Evolutionary conservation across 2,888 invertebrate species (phyloP), one percentile per base, ranked within the genome.

Genomic region (Shargacucullia verbasci): DNA sequence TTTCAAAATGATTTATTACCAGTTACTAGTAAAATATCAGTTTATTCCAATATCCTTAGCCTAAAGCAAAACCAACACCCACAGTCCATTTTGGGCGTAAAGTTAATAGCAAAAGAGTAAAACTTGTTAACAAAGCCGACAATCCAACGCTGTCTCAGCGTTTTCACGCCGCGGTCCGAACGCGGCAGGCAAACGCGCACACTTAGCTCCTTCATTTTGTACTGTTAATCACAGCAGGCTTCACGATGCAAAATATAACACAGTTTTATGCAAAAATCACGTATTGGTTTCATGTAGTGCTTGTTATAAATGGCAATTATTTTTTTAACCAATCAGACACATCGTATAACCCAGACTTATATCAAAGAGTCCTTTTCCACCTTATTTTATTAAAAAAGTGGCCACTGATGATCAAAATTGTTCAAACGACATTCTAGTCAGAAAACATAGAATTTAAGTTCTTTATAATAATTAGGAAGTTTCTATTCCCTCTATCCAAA

Each of bases 51-150:
- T 4, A 29, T 10, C 37, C 41, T 65, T 65, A 67, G 66, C 68
- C 53, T 40, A 33, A 66, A 67, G 72, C 66, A 20, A 37, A 71
- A 58, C 27, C 52, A 41, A 39, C 44, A 25, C 67, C 78, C 74
- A 67, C 0, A n/a, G 75, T 77, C 71, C 1, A 61, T 55, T 40
- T 52, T 57, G 75, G 62, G 75, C 52, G 59, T 68, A 27, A 9
- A 48, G 44, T 73, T 73, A 65, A 41, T 65, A 69, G 73, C 74
- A 13, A 35, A 40, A 66, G 40, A 47, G 49, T 56, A 10, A 48
- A 57, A 41, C 20, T 50, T 49, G 73, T 76, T 76, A 73, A 13
- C 10, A 9, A 75, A 75, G 78, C 78, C 48, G n/a, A n/a, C n/a
- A 20, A 4, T 20, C 2, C 4, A 4, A 20, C 20, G 56, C 40